Evolutionary conservation across 2,113 vertebrate genomes (phyloP), one percentile per base, ranked within the genome.

Genomic region (Istiophorus platypterus): DNA sequence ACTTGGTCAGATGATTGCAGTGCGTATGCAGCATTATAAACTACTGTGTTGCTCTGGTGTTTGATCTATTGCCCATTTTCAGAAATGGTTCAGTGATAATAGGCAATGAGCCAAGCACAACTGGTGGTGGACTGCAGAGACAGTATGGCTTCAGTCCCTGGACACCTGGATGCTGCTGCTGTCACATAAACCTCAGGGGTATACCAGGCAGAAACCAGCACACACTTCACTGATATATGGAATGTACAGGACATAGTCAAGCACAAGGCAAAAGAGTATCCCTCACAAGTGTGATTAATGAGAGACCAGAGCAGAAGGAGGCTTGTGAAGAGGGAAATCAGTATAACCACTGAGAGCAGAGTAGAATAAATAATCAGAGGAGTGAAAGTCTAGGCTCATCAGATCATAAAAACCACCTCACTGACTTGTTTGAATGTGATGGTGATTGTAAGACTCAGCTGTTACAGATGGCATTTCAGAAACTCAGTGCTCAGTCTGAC

Each of bases 161-260:
- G 63, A 89, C 85, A 89, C 89, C 80, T 86, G 89, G 73, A 85
- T 85, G 70, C 79, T 80, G 51, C 61, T 42, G 81, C 79, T 45
- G 39, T 79, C 68, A 84, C 29, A 76, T 70, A 80, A 85, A 73
- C 64, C 78, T 58, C 64, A 41, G 22, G 73, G 51, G 39, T 34
- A 73, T 42, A 81, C 63, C 39, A 66, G 67, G 62, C 65, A 79
- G 47, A 85, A 71, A 88, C 64, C 51, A 78, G 72, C 47, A 66
- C 34, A 63, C 64, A 42, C 22, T 78, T 78, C 62, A 73, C 26
- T 67, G 69, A 70, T 11, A 77, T 70, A 27, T 79, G 31, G 51
- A 57, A 56, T 72, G 31, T 27, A 59, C 34, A 70, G 22, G 52
- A 56, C 14, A 61, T 34, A 22, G 20, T 31, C 72, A 72, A 71